Percentiles rank a stretch among this genome's conserved stretches.
Conservation (phyloP, 2,113 vertebrate species). For the Galeopterus variegatus region DNA sequence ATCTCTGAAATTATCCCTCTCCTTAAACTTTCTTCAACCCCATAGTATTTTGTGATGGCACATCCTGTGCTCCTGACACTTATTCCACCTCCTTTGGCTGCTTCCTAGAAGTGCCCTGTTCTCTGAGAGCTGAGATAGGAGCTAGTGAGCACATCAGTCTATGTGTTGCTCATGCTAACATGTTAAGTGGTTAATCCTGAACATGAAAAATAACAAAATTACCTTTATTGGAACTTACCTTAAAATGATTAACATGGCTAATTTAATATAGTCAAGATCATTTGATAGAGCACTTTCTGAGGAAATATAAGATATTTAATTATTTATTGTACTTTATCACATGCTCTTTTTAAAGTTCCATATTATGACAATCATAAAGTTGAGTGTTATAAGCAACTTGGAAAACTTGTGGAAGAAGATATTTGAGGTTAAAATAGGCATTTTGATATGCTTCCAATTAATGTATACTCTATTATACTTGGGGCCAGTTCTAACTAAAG, state of each 20-base stretch:
- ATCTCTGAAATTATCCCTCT: neutral
- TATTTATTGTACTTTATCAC: slow-evolving; percentile 3
- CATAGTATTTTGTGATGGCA: too few relatives aligned
- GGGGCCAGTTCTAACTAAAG: neutral
- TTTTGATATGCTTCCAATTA: slow-evolving; percentile 14
- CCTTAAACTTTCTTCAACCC: neutral
- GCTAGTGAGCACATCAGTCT: neutral
- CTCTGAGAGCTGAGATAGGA: neutral
- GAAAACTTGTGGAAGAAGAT: neutral
- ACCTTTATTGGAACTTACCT: neutral
- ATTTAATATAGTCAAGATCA: neutral
- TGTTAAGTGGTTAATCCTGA: neutral
- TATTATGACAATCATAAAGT: neutral
- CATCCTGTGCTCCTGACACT: neutral
- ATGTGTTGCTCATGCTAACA: neutral
- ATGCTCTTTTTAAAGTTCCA: neutral
- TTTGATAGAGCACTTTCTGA: neutral
- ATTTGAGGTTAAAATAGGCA: neutral
- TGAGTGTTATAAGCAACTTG: slow-evolving; percentile 21
- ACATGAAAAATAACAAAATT: neutral
- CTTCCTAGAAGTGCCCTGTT: neutral
- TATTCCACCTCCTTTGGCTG: neutral
- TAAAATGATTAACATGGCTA: neutral
- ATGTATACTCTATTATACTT: neutral
- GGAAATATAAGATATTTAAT: neutral